phyloP scores from a whole-genome alignment of 1,140 invertebrate species.

The Saccostrea cuccullata region DNA sequence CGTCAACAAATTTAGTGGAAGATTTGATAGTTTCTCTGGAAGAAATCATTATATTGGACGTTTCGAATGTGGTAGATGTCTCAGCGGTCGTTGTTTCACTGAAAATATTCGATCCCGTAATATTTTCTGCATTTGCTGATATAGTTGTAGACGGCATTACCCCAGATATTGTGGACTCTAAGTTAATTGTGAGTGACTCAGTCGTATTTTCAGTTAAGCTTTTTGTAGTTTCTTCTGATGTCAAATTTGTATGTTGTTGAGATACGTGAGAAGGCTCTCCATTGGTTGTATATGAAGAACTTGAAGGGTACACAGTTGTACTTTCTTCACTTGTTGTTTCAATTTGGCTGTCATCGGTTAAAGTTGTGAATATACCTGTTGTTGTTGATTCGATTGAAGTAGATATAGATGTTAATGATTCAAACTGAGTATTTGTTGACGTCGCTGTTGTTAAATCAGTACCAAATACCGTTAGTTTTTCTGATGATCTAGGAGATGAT shows the following conservation, averaged over 20 bases:
- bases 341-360: background rate
- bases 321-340: too few relatives aligned
- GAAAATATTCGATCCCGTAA: background rate
- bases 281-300: background rate
- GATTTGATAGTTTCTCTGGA: background rate
- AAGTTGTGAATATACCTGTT: background rate
- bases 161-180: background rate
- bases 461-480: background rate
- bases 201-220: background rate
- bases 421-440: background rate
- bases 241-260: background rate
- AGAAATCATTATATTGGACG: background rate
- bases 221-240: background rate
- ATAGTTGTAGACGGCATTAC: background rate
- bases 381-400: background rate
- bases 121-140: background rate
- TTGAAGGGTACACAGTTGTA: background rate
- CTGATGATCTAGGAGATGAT: background rate
- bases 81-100: background rate
- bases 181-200: background rate
- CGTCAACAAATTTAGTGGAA: background rate
- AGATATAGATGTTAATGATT: background rate
- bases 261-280: too few relatives aligned
- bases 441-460: background rate
- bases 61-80: background rate